Percentiles rank a stretch among this genome's conserved stretches.
Conservation (phyloP, 1,140 invertebrate genomes). For the Platyura marginata region DNA sequence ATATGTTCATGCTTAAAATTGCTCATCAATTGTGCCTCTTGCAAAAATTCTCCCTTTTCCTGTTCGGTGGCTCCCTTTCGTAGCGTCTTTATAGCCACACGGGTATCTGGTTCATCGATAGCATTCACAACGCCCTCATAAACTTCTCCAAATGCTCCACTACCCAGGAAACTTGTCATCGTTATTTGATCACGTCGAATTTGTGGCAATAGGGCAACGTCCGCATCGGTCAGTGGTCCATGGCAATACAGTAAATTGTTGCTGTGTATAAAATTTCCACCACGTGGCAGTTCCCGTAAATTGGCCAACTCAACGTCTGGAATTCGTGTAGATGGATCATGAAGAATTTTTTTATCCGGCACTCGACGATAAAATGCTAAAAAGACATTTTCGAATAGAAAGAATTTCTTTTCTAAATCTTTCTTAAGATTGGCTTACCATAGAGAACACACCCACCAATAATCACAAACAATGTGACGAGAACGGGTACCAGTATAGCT, state of each 20-base stretch:
- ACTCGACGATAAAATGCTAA: constrained; percentile 1
- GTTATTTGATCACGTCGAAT: constrained; percentile 64
- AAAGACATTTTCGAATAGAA: too few species aligned
- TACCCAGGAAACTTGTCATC: constrained; percentile 74
- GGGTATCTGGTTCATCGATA: constrained; percentile 28
- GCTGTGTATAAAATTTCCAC: constrained; percentile 51
- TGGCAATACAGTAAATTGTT: constrained; percentile 62
- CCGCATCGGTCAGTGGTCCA: constrained; percentile 33
- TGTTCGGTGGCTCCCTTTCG: constrained; percentile 78
- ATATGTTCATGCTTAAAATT: constrained; percentile 96
- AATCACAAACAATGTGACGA: constrained; percentile 13
- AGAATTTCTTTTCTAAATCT: not conserved
- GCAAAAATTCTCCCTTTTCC: constrained; percentile 86
- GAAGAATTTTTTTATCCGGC: constrained; percentile 14
- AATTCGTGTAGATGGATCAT: constrained; percentile 24
- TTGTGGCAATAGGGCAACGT: constrained; percentile 60
- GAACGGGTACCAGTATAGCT: constrained; percentile 31
- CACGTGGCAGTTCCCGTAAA: constrained; percentile 60
- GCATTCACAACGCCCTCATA: constrained; percentile 70
- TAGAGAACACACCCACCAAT: constrained; percentile 19
- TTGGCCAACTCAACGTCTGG: constrained; percentile 74
- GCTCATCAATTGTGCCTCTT: constrained; percentile 93
- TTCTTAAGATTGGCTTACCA: constrained; percentile 16
- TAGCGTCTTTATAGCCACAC: constrained; percentile 48
- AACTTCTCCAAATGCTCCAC: constrained; percentile 94